Evolutionary conservation across 2,888 invertebrate species (phyloP), one percentile per base, ranked within the genome.

Genomic region (Hirtodrosophila alboralis): DNA sequence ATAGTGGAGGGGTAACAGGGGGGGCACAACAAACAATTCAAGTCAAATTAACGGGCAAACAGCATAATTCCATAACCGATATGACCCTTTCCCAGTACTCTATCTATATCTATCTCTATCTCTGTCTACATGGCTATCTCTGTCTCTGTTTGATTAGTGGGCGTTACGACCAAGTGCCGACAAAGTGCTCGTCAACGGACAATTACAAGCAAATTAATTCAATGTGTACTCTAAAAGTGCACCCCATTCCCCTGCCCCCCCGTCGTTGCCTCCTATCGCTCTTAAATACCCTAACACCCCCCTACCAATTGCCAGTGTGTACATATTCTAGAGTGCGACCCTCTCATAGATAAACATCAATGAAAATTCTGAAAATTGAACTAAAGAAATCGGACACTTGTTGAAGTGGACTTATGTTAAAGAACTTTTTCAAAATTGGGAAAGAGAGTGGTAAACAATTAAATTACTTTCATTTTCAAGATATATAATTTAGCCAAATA

Each of bases 181-280:
- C 78, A 78, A 84, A 78, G 78, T 74, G 85, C 85, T 81, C 72
- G 83, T 79, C 85, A 81, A 81, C 64, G 68, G 64, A 84, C 85
- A 79, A 84, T 84, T 84, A 79, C 78, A 79, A 81, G 75, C 75
- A 72, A 79, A 84, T 83, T 79, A 79, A 79, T 84, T 79, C 66
- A 84, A 75, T 62, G 80, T 68, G 54, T 60, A n/a, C n/a, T n/a
- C n/a, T n/a, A n/a, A n/a, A n/a, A 33, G 45, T 33, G 45, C 47
- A 23, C 16, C 23, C 13, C 38, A 18, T 8, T 23, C 4, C 23
- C 10, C n/a, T 6, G 9, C 13, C 4, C 45, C 18, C 2, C 5
- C 3, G 1, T 6, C n/a, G n/a, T 1, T 6, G 0, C 16, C 4
- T 10, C 4, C 5, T 18, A 18, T 28, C 4, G n/a, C n/a, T n/a